Evolutionary conservation across 1,140 invertebrate genomes (phyloP).

Genomic region (Atta colombica): DNA sequence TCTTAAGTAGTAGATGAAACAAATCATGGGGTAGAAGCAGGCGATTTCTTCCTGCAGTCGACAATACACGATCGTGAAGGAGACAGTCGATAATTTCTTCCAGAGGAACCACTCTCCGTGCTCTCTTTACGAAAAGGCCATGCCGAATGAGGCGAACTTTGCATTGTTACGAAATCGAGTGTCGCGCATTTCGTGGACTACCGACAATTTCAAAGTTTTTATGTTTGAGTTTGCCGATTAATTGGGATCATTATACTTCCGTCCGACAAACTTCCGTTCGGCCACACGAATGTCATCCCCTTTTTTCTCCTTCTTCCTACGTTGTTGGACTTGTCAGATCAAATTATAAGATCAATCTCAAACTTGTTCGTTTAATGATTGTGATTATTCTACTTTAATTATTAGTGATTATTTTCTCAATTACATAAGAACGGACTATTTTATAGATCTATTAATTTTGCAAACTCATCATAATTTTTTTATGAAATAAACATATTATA

Average conservation of each 20-base stretch:
- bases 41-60: constrained; percentile 52
- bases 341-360: constrained; percentile 59
- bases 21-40: neutral
- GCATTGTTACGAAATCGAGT: constrained; percentile 84
- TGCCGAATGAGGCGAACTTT: constrained; percentile 69
- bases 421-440: neutral
- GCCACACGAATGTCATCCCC: constrained; percentile 56
- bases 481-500: neutral
- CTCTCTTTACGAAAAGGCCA: constrained; percentile 54
- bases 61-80: constrained; percentile 52
- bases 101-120: constrained; percentile 40
- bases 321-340: neutral
- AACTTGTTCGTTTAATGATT: constrained; percentile 14
- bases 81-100: constrained; percentile 77
- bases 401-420: neutral
- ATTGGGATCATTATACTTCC: constrained; percentile 83
- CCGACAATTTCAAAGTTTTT: constrained; percentile 84
- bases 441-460: neutral
- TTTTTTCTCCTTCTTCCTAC: neutral
- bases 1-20: constrained; percentile 8
- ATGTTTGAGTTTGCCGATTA: constrained; percentile 85
- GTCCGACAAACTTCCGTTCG: constrained; percentile 64
- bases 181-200: constrained; percentile 81
- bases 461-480: neutral
- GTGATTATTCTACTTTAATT: neutral